Evolutionary conservation across 2,888 invertebrate species (phyloP).

Genomic region (Argyresthia goedartella): DNA sequence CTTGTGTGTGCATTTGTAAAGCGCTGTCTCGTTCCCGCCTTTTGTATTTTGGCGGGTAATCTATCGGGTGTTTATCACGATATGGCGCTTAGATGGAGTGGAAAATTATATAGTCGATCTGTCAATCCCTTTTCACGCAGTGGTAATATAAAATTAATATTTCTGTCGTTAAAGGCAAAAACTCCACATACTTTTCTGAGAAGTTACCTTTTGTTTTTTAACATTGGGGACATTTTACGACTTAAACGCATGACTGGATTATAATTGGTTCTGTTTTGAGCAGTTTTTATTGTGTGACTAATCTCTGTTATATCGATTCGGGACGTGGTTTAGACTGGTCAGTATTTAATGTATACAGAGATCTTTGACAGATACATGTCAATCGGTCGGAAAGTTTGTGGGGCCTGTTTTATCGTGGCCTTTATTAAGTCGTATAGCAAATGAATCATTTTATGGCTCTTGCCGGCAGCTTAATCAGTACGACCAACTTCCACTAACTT

Average conservation of each 20-base stretch:
- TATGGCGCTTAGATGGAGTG: constrained; percentile 59
- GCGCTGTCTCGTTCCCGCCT: constrained; percentile 31
- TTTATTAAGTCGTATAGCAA: too few species aligned
- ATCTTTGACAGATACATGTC: constrained; percentile 20
- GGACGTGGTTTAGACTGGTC: constrained; percentile 23
- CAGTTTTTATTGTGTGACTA: constrained; percentile 5
- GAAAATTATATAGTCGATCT: constrained; percentile 59
- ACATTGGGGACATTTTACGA: constrained; percentile 24
- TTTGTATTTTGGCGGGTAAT: constrained; percentile 22
- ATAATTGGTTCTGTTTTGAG: constrained; percentile 35
- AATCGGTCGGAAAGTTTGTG: constrained; percentile 28
- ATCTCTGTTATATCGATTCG: constrained; percentile 31
- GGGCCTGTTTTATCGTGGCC: constrained; percentile 17
- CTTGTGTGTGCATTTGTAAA: constrained; percentile 18
- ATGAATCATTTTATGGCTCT: too few species aligned
- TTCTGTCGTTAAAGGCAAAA: constrained; percentile 22
- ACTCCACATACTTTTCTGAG: not conserved
- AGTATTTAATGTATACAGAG: constrained; percentile 5
- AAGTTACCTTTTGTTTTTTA: constrained; percentile 7
- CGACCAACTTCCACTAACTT: too few species aligned
- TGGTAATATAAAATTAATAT: constrained; percentile 65
- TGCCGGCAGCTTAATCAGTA: too few species aligned
- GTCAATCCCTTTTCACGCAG: constrained; percentile 61
- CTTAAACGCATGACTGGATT: constrained; percentile 39
- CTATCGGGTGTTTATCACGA: constrained; percentile 23